Percentiles rank a stretch among this genome's conserved stretches.
These are phyloP conservation scores for Laticauda laticaudata DNA, from an alignment of 2,113 vertebrate genomes.

Conservation along the genomic window DNA sequence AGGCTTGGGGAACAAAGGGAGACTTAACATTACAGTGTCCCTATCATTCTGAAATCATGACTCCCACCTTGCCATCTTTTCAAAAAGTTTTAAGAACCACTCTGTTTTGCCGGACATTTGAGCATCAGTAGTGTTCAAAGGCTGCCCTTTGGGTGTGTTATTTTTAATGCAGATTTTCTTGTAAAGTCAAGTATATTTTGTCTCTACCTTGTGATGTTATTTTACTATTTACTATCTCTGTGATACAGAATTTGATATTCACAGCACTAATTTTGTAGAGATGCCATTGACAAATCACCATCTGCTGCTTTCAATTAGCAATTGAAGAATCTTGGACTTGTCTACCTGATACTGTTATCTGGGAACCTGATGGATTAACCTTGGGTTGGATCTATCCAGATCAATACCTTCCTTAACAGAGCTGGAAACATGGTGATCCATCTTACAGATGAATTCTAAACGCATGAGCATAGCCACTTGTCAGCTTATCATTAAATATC, in stretches of 20 bases:
- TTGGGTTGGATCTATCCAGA: constrained; percentile 50
- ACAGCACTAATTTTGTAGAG: not conserved
- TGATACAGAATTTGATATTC: not conserved
- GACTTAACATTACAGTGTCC: not conserved
- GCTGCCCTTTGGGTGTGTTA: not conserved
- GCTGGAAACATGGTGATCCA: constrained; percentile 29
- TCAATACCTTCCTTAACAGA: constrained; percentile 28
- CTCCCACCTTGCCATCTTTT: not conserved
- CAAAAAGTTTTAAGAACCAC: not conserved
- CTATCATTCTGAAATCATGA: not conserved
- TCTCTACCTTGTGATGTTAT: not conserved
- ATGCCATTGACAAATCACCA: not conserved
- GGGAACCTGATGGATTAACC: constrained; percentile 51
- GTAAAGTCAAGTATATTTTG: not conserved
- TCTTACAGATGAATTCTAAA: constrained; percentile 40
- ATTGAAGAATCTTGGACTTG: constrained; percentile 43
- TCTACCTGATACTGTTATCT: constrained; percentile 43
- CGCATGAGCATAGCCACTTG: constrained; percentile 5
- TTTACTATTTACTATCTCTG: not conserved
- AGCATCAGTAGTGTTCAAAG: not conserved
- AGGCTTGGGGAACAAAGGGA: not conserved
- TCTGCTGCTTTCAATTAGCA: constrained; percentile 24
- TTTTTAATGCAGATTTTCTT: not conserved
- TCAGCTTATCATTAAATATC: constrained; percentile 33
- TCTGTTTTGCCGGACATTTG: not conserved